Evolutionary conservation across 2,113 vertebrate species (phyloP).

Genomic region (Balaeniceps rex): DNA sequence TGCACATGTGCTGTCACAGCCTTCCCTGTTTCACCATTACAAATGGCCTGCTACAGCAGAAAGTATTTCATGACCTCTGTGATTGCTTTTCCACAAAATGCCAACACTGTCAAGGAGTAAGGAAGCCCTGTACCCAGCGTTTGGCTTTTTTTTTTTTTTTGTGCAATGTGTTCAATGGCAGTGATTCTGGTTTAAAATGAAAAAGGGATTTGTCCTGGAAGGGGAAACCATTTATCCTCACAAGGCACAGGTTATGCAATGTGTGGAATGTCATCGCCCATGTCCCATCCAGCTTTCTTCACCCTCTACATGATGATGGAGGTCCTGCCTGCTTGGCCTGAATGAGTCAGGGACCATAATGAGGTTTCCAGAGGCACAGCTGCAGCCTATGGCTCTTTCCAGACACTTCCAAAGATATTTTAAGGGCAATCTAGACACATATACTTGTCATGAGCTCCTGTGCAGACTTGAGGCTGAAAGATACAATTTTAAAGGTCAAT

Average conservation of each 20-base stretch:
- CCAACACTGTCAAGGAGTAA: not conserved
- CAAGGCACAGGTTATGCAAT: not conserved
- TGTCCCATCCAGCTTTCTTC: constrained; percentile 24
- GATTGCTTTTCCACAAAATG: constrained; percentile 33
- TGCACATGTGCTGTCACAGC: not conserved
- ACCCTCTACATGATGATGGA: not conserved
- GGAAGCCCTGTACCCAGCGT: not conserved
- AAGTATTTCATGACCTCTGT: not conserved
- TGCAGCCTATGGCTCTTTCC: not conserved
- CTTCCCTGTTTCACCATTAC: not conserved
- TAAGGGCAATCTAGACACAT: not conserved
- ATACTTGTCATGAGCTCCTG: not conserved
- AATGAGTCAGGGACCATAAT: constrained; percentile 12
- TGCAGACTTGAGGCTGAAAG: not conserved
- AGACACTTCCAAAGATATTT: not conserved
- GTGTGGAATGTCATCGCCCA: not conserved
- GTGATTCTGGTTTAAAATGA: not conserved
- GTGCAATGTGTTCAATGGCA: not conserved
- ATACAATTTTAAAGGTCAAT: not conserved
- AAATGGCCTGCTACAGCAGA: not conserved
- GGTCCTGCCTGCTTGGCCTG: not conserved
- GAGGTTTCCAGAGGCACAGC: not conserved
- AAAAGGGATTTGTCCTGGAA: constrained; percentile 8
- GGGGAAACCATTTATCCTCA: not conserved
- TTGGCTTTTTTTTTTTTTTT: not conserved